These are phyloP conservation scores for Lates calcarifer DNA, from an alignment of 2,113 vertebrate species.

Conservation along the genomic window DNA sequence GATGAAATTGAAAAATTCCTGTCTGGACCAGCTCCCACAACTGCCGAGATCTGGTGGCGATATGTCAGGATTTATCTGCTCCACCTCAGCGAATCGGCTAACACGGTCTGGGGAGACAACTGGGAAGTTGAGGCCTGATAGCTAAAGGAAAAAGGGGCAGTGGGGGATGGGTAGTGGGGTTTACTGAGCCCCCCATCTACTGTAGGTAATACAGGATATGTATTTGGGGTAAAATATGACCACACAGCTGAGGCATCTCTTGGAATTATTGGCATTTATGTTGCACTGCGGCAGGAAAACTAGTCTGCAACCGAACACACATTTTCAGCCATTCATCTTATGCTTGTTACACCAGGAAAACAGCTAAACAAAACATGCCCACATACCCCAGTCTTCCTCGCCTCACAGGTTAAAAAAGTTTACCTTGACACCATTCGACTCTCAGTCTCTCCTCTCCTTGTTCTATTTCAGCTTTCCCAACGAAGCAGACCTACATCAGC, in stretches of 20 bases:
- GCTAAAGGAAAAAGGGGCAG: conserved; percentile 23
- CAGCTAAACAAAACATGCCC: background rate
- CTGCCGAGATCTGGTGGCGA: conserved; percentile 62
- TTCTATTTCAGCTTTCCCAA: conserved; percentile 88
- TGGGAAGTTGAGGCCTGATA: conserved; percentile 62
- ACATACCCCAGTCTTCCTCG: background rate
- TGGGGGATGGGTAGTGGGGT: background rate
- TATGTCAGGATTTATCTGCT: conserved; percentile 79
- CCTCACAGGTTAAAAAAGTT: background rate
- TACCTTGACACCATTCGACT: conserved; percentile 16
- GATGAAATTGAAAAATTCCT: conserved; percentile 81
- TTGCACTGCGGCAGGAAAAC: background rate
- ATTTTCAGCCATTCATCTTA: conserved; percentile 12
- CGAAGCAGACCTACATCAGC: conserved; percentile 98
- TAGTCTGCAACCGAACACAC: background rate
- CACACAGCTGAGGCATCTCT: background rate
- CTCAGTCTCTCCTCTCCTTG: conserved; percentile 65
- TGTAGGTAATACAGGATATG: conserved; percentile 25
- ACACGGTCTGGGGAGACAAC: conserved; percentile 63
- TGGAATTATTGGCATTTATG: conserved; percentile 6
- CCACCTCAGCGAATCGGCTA: conserved; percentile 69
- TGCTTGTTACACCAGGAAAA: conserved; percentile 1
- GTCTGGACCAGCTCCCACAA: conserved; percentile 56
- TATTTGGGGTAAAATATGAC: background rate
- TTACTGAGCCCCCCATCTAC: background rate